Percentiles rank a stretch among this genome's conserved stretches.
These are phyloP conservation scores for Cynopterus brachyotis DNA, from an alignment of 2,113 vertebrate species.

Conservation along the genomic window DNA sequence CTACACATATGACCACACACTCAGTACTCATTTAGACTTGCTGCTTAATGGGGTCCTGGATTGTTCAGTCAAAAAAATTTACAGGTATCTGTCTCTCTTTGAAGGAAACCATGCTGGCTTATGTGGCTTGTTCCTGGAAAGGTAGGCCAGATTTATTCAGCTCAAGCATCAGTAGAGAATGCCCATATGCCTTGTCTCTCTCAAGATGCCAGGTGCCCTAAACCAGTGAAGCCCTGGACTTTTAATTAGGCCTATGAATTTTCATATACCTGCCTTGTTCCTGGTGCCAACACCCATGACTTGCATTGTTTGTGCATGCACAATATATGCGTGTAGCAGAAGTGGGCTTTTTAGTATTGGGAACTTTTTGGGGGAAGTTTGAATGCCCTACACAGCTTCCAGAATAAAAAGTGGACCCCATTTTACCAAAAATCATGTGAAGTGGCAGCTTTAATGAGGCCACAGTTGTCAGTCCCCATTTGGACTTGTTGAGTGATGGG, in stretches of 20 bases:
- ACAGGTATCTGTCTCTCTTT: background rate
- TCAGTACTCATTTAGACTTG: background rate
- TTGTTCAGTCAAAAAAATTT: background rate
- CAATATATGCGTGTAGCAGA: too few species aligned
- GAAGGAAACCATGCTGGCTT: background rate
- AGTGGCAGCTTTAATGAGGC: background rate
- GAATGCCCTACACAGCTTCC: background rate
- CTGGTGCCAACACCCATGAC: background rate
- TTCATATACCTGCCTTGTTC: background rate
- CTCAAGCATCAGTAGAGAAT: background rate
- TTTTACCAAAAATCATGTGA: background rate
- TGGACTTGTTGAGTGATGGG: background rate
- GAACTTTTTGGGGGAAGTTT: background rate
- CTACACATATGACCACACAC: background rate
- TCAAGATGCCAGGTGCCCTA: background rate
- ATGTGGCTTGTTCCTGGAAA: background rate
- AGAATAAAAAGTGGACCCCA: background rate
- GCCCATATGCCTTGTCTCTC: background rate
- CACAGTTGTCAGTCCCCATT: background rate
- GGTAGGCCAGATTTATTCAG: background rate
- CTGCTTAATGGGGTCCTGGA: background rate
- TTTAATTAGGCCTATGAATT: background rate
- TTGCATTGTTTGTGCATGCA: background rate
- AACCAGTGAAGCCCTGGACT: background rate
- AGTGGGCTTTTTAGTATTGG: background rate